Evolutionary conservation across 2,888 invertebrate genomes (phyloP).

Genomic region (Ennomos fuscantarius): DNA sequence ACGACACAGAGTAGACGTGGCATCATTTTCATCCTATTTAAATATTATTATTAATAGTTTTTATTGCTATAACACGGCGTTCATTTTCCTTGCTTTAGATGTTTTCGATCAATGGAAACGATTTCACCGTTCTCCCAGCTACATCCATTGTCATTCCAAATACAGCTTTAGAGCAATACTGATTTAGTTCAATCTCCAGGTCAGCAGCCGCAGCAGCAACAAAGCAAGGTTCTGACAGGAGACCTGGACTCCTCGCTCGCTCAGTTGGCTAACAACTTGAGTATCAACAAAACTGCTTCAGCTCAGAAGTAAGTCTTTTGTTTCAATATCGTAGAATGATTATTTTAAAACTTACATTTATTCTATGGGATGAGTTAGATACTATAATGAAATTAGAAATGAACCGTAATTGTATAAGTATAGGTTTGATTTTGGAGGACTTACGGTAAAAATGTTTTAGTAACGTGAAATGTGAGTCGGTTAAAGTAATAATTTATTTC

Average conservation of each 20-base stretch:
- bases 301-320: slow-evolving; percentile 88
- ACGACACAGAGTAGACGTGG: no score
- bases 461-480: no score
- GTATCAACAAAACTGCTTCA: slow-evolving; percentile 91
- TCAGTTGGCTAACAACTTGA: slow-evolving; percentile 96
- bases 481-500: no score
- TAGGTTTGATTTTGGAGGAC: no score
- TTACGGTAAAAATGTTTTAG: no score
- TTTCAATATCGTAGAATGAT: slow-evolving; percentile 2
- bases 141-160: slow-evolving; percentile 7
- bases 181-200: slow-evolving; percentile 51
- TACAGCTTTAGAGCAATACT: slow-evolving; percentile 14
- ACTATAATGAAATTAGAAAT: background rate
- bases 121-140: background rate
- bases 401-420: no score
- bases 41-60: no score
- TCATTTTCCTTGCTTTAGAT: slow-evolving; percentile 12
- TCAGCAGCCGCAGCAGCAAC: slow-evolving; percentile 68
- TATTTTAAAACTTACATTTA: slow-evolving; percentile 1
- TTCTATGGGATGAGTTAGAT: slow-evolving; percentile 30
- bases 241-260: slow-evolving; percentile 98
- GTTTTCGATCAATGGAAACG: slow-evolving; percentile 2
- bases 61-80: no score
- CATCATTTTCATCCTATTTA: background rate
- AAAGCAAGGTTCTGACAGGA: slow-evolving; percentile 93